phyloP scores from a whole-genome alignment of 2,888 invertebrate genomes.

The Nymphalis polychloros region DNA sequence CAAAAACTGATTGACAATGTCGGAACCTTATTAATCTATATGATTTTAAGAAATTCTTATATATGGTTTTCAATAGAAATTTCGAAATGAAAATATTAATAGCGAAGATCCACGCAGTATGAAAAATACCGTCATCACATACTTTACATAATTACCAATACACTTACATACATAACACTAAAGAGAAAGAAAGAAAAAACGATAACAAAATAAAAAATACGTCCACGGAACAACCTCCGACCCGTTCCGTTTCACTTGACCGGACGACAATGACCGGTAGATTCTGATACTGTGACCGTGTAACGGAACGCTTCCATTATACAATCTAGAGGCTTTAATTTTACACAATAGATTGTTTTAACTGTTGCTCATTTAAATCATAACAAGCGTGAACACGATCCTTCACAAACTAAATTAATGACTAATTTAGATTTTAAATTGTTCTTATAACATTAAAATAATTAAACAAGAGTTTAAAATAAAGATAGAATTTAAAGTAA shows the following conservation, averaged over 20 bases:
- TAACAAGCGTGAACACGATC: background rate
- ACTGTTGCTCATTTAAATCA: background rate
- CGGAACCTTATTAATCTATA: too few species aligned
- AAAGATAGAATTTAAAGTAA: too few species aligned
- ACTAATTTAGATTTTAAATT: too few species aligned
- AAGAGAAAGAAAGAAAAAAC: slow-evolving; percentile 27
- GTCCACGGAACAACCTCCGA: slow-evolving; percentile 38
- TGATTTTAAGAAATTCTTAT: too few species aligned
- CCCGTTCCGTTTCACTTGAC: slow-evolving; percentile 40
- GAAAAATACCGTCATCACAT: background rate
- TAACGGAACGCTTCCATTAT: slow-evolving; percentile 36
- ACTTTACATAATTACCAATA: background rate
- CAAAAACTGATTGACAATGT: too few species aligned
- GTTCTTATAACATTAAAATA: too few species aligned
- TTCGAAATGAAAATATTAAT: background rate
- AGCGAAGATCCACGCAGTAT: background rate
- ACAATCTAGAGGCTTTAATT: slow-evolving; percentile 14
- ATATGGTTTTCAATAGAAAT: too few species aligned
- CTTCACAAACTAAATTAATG: background rate
- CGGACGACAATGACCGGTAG: slow-evolving; percentile 40
- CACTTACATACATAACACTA: slow-evolving; percentile 16
- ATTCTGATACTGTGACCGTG: slow-evolving; percentile 25
- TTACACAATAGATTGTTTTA: slow-evolving; percentile 11
- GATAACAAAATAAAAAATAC: slow-evolving; percentile 35
- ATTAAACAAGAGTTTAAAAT: too few species aligned